Percentiles rank a stretch among this genome's conserved stretches.
Conservation (phyloP, 2,797 vertebrate species). For the Lacerta agilis region DNA sequence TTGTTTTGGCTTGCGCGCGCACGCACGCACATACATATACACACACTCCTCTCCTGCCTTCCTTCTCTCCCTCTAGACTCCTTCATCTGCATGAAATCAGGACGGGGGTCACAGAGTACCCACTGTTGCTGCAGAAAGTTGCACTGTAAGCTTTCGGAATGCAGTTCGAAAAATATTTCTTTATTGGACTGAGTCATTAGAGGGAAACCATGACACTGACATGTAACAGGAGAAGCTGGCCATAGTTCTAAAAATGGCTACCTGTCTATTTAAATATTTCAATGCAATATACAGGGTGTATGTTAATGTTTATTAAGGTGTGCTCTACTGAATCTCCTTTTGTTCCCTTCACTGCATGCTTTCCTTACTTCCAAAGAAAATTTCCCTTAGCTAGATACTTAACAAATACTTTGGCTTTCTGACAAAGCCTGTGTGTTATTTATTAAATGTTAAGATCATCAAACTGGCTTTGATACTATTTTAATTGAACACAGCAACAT, state of each 20-base stretch:
- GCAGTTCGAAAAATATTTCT: not conserved
- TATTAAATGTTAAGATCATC: conserved; percentile 55
- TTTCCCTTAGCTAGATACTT: conserved; percentile 53
- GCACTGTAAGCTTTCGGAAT: not conserved
- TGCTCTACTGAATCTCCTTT: conserved; percentile 9
- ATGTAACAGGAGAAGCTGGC: not conserved
- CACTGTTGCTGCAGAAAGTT: not conserved
- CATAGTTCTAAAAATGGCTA: conserved; percentile 3
- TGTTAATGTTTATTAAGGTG: conserved; percentile 7
- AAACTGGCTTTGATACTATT: conserved; percentile 62
- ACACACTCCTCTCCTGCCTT: too few relatives aligned
- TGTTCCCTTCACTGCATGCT: conserved; percentile 10
- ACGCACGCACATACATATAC: too few relatives aligned
- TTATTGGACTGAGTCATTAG: not conserved
- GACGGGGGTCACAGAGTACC: too few relatives aligned
- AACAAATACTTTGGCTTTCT: conserved; percentile 45
- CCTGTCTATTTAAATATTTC: conserved; percentile 18
- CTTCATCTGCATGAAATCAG: too few relatives aligned
- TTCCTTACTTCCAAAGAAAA: conserved; percentile 13
- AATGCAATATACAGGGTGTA: not conserved
- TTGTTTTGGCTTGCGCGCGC: too few relatives aligned
- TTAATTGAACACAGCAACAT: conserved; percentile 61
- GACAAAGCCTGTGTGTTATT: conserved; percentile 62
- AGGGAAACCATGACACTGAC: not conserved
- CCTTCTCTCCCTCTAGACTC: too few relatives aligned